phyloP scores from a whole-genome alignment of 2,113 vertebrate genomes.

The Anthoscopus minutus region DNA sequence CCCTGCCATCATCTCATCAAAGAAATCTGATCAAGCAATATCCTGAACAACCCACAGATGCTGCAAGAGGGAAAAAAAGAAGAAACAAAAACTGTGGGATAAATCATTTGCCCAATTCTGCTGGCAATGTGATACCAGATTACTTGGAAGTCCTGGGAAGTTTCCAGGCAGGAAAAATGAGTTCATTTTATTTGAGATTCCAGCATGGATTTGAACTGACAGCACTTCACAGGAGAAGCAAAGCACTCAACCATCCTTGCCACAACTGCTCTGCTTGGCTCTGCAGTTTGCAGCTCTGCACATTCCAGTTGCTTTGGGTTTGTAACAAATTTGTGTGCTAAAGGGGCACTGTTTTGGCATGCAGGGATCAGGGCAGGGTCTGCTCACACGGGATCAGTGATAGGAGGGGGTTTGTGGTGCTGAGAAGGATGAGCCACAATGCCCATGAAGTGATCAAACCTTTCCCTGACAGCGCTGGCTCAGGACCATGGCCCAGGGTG shows the following conservation, averaged over 20 bases:
- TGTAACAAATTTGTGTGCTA: not conserved
- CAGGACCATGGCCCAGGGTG: not conserved
- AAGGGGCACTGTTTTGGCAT: rapidly evolving
- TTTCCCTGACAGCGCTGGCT: not conserved
- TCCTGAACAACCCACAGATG: not conserved
- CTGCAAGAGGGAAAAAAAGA: not conserved
- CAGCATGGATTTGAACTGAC: not conserved
- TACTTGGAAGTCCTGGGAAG: not conserved
- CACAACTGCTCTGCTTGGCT: not conserved
- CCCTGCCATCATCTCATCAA: not conserved
- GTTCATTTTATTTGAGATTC: not conserved
- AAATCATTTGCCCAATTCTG: not conserved
- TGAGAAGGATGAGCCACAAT: rapidly evolving
- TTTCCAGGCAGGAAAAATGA: conserved; percentile 1
- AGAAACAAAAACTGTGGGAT: not conserved
- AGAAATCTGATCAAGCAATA: not conserved
- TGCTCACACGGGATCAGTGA: rapidly evolving
- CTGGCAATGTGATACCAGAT: not conserved
- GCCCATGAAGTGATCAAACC: not conserved
- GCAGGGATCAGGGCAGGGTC: not conserved
- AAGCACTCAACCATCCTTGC: not conserved
- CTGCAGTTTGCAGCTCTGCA: not conserved
- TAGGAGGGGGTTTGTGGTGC: not conserved
- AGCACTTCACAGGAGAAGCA: not conserved
- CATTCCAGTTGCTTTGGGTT: not conserved